Percentiles rank a stretch among this genome's conserved stretches.
Conservation (phyloP, 2,113 vertebrate species). For the Collichthys lucidus region DNA sequence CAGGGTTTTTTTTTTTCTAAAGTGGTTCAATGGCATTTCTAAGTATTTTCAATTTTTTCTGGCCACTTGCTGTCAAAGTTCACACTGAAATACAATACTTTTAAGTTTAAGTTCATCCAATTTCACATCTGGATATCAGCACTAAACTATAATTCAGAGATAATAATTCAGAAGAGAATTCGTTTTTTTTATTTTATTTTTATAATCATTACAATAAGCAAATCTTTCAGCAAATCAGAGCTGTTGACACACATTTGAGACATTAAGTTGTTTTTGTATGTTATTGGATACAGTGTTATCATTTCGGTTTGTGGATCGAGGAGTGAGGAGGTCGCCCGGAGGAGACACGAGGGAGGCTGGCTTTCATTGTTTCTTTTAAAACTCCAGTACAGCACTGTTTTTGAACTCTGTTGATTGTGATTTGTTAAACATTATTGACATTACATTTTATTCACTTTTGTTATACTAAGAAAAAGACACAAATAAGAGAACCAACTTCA, state of each 20-base stretch:
- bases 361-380: too few species aligned
- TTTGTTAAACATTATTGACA: background rate
- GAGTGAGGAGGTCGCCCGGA: background rate
- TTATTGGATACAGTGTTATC: background rate
- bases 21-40: background rate
- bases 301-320: background rate
- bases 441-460: background rate
- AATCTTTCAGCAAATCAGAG: background rate
- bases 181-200: background rate
- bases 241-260: background rate
- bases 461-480: background rate
- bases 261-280: constrained; percentile 19
- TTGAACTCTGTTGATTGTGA: background rate
- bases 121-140: background rate
- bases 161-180: background rate
- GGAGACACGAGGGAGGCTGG: too few species aligned
- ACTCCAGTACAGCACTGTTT: background rate
- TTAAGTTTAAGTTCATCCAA: background rate
- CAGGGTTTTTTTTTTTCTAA: background rate
- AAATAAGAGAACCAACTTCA: background rate
- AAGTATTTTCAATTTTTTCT: background rate
- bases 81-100: background rate
- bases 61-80: background rate
- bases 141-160: background rate
- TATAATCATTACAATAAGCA: background rate